Base-by-base conservation (phyloP, 2,797 vertebrate genomes). In the Ceryle rudis region DNA sequence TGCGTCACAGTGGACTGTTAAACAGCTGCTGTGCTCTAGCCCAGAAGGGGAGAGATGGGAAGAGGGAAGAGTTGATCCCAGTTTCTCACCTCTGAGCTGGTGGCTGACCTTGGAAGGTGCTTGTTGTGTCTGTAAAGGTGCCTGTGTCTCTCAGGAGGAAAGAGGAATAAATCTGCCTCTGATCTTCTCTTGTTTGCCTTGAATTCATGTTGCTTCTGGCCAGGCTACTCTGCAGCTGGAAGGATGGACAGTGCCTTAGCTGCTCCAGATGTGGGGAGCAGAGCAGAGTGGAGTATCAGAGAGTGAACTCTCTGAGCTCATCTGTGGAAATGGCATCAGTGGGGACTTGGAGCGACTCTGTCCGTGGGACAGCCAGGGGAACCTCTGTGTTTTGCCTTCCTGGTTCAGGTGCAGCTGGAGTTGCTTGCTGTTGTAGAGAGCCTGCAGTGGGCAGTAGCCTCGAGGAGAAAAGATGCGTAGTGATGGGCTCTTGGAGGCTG, bases 111-210 rank as follows among this genome's bases (percentile, higher is more conserved):
- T 33, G 25, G 47, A 69, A 60, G 78, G 93, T 39, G 74, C 26
- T 70, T 29, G 29, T 52, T 51, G 74, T 23, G 29, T 87, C 65
- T 96, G 93, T 94, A 54, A 70, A 75, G 81, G 70, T 14, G 41
- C 70, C 90, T 69, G 73, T 51, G 81, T 82, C 60, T 52, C 11
- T 66, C 26, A 14, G 80, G 80, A 89, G 51, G 57, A 67, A 67
- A 41, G 81, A 75, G 90, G 93, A 96, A 96, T 97, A 97, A 95
- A 96, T 57, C 73, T 95, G 91, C 60, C 94, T 83, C 94, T 81
- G 37, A 41, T 58, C 65, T 89, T 47, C 39, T 28, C 60, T 54
- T n/a, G 57, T 70, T 54, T 95, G 87, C 86, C 67, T 58, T 9
- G 64, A 60, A 11, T 54, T 95, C 5, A 4, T 87, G 81, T 72